These are phyloP conservation scores for Leptosomus discolor DNA, from an alignment of 2,113 vertebrate species.

Conservation along the genomic window DNA sequence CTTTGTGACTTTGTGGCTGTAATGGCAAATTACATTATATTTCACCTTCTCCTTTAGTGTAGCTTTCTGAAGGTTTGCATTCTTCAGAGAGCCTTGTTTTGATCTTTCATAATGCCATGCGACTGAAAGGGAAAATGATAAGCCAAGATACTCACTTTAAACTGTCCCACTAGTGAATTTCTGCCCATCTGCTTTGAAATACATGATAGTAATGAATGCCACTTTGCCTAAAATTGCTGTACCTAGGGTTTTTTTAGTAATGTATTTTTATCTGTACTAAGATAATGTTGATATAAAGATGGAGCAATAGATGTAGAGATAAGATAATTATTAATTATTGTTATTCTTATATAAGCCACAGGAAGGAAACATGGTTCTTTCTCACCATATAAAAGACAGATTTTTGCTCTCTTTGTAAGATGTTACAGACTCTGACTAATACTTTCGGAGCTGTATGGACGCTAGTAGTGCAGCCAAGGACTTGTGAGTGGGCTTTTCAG, in stretches of 20 bases:
- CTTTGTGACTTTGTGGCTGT: neutral
- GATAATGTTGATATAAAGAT: neutral
- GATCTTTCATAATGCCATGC: neutral
- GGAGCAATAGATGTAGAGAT: neutral
- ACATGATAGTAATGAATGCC: neutral
- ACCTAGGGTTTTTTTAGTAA: neutral
- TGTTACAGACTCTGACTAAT: neutral
- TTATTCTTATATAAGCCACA: neutral
- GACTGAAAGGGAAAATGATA: neutral
- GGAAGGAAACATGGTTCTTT: neutral
- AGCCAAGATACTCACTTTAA: neutral
- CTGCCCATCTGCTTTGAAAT: neutral
- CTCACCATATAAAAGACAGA: neutral
- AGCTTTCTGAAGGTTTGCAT: neutral
- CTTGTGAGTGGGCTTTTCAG: neutral
- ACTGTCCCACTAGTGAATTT: neutral
- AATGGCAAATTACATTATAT: neutral
- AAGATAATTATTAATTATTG: neutral
- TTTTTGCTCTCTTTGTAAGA: neutral
- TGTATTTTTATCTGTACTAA: neutral
- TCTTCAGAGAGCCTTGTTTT: conserved; percentile 1
- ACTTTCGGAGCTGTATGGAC: neutral
- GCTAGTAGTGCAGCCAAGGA: neutral
- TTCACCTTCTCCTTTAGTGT: neutral
- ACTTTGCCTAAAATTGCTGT: neutral